These are phyloP conservation scores for Dendronephthya gigantea DNA, from an alignment of 64 coral and sea anemone species.

Conservation along the genomic window DNA sequence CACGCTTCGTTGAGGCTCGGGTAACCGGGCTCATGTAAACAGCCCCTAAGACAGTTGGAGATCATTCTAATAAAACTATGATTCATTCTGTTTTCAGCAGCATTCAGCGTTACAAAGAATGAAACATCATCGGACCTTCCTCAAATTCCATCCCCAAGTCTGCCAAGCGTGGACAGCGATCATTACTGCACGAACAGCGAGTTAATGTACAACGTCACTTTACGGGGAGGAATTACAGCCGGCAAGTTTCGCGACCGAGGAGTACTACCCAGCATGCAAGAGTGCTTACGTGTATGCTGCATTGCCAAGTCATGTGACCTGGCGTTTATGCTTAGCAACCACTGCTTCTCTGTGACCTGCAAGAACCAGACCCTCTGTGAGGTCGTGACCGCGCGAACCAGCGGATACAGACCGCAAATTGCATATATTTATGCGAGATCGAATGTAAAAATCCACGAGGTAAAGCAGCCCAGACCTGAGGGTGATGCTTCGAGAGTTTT, in stretches of 20 bases:
- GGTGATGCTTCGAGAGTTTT: not conserved
- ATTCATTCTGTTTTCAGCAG: not conserved
- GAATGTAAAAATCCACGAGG: not conserved
- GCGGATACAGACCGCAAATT: not conserved
- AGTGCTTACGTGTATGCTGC: constrained; percentile 68
- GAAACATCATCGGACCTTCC: not conserved
- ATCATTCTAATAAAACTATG: too few relatives aligned
- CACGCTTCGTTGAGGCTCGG: too few relatives aligned
- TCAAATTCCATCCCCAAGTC: not conserved
- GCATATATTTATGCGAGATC: not conserved
- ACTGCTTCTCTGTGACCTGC: constrained; percentile 86
- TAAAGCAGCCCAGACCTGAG: not conserved
- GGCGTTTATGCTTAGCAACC: constrained; percentile 94
- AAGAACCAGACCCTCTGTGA: constrained; percentile 72
- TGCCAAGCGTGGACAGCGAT: not conserved
- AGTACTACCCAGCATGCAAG: constrained; percentile 47
- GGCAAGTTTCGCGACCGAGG: constrained; percentile 62
- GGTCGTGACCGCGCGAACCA: constrained; percentile 37
- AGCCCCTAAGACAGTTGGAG: too few relatives aligned
- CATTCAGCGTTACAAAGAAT: not conserved
- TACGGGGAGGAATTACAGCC: constrained; percentile 62
- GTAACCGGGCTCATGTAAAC: too few relatives aligned
- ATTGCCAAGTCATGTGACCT: constrained; percentile 70
- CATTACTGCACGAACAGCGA: constrained; percentile 53
- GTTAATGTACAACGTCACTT: constrained; percentile 72